A percentile compares a stretch with the other conserved stretches of the same genome.
phyloP scores from a whole-genome alignment of 2,797 vertebrate genomes.

The Coluber constrictor region DNA sequence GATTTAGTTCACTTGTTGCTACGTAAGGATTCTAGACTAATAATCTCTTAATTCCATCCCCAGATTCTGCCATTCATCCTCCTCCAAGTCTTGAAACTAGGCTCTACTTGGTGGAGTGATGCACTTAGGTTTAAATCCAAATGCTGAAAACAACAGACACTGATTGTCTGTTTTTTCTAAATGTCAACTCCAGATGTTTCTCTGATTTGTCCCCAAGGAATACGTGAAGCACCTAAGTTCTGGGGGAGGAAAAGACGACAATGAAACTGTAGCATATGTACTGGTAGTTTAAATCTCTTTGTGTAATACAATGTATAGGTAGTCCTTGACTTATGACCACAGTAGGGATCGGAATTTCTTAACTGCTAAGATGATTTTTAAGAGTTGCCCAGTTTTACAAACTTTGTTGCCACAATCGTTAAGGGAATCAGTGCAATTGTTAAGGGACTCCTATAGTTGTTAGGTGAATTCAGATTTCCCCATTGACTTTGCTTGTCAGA shows the following conservation, averaged over 20 bases:
- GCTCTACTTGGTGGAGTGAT: background rate
- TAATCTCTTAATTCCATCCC: background rate
- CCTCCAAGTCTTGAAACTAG: background rate
- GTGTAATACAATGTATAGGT: background rate
- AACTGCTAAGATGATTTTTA: background rate
- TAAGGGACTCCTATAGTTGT: background rate
- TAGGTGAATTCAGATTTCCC: background rate
- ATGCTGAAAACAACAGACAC: background rate
- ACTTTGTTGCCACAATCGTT: background rate
- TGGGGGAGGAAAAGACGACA: background rate
- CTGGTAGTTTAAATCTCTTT: background rate
- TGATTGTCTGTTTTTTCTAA: background rate
- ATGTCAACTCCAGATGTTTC: background rate
- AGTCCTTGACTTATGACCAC: background rate
- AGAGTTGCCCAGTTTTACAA: background rate
- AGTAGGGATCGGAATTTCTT: background rate
- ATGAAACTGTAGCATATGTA: background rate
- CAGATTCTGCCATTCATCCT: background rate
- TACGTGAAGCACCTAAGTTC: background rate
- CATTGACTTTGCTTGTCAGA: no score
- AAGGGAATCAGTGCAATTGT: no score
- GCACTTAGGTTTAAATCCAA: background rate
- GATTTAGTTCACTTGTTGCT: background rate
- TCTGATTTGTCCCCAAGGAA: background rate
- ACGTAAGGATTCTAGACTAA: background rate